These are phyloP conservation scores for Dolichopus griseipennis DNA, from an alignment of 2,888 invertebrate species.

Conservation along the genomic window DNA sequence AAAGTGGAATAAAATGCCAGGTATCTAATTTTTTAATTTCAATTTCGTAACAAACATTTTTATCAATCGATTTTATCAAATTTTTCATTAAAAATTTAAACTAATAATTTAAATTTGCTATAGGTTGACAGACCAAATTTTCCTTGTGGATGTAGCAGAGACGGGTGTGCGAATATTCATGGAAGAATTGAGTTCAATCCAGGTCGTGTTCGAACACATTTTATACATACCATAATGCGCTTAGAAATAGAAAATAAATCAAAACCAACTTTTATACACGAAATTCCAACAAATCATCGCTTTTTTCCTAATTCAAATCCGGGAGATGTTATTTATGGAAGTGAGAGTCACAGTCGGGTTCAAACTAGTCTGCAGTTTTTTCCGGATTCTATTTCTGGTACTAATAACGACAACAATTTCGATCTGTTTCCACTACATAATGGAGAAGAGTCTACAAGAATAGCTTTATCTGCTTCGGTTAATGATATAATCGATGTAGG, in stretches of 20 bases:
- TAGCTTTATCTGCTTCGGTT: background rate
- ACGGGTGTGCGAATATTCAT: constrained; percentile 84
- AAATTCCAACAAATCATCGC: constrained; percentile 17
- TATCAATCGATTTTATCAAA: no score
- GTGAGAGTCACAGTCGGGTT: constrained; percentile 8
- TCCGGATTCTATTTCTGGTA: background rate
- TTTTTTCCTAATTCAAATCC: constrained; percentile 2
- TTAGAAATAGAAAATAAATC: constrained; percentile 77
- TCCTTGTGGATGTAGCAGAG: constrained; percentile 92
- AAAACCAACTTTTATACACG: constrained; percentile 44
- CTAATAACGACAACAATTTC: background rate
- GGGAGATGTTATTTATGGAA: constrained; percentile 23
- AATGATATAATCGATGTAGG: no score
- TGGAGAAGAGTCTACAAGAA: background rate
- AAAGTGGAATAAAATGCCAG: constrained; percentile 94
- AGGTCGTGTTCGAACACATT: constrained; percentile 88
- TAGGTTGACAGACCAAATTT: constrained; percentile 88
- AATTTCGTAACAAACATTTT: background rate
- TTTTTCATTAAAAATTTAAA: background rate
- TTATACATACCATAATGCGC: constrained; percentile 93
- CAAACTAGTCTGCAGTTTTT: background rate
- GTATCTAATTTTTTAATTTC: constrained; percentile 32
- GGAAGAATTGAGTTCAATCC: constrained; percentile 97
- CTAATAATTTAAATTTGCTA: constrained; percentile 8
- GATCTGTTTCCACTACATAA: background rate